Base-by-base conservation (phyloP, 2,888 invertebrate species). In the Sialis fuliginosa region DNA sequence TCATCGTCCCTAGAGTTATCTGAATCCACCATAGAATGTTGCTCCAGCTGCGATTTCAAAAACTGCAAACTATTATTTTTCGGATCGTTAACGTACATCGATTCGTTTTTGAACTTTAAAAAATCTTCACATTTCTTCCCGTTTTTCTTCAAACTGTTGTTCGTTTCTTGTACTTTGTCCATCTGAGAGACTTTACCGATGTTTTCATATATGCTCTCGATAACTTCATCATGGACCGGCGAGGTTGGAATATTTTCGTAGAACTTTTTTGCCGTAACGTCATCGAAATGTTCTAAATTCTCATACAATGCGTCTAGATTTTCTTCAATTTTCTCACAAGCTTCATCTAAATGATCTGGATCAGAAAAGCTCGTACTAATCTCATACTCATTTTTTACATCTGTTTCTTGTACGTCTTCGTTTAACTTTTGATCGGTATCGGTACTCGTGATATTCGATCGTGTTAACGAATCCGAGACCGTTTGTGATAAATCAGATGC, bases 81-180 rank as follows among this genome's bases (percentile, higher is more conserved):
- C 42, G 33, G 48, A 49, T 52, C 44, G 52, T 47, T 53, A 54
- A n/a, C 48, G 46, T 37, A 37, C n/a, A 43, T 60, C 59, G n/a
- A 52, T 57, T 44, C 58, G 12, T 37, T 8, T 6, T 37, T 12
- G n/a, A 6, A n/a, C n/a, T 37, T 37, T 6, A 12, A n/a, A 10
- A 10, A 10, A 37, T 37, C 37, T 6, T 6, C n/a, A 10, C 6
- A 37, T 37, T 37, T 37, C 12, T 37, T 37, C 37, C 9, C 10
- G 6, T 6, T 35, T 35, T 35, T 10, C 10, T 6, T 35, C 10
- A 35, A 35, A 35, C 37, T 35, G n/a, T n/a, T n/a, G n/a, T n/a
- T n/a, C n/a, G n/a, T n/a, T n/a, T n/a, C n/a, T n/a, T 22, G 22
- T 22, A 2, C 22, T 22, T 22, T 22, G 37, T 37, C 37, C n/a